Conservation (phyloP, 2,113 vertebrate genomes). For the Chionodraco myersi region DNA sequence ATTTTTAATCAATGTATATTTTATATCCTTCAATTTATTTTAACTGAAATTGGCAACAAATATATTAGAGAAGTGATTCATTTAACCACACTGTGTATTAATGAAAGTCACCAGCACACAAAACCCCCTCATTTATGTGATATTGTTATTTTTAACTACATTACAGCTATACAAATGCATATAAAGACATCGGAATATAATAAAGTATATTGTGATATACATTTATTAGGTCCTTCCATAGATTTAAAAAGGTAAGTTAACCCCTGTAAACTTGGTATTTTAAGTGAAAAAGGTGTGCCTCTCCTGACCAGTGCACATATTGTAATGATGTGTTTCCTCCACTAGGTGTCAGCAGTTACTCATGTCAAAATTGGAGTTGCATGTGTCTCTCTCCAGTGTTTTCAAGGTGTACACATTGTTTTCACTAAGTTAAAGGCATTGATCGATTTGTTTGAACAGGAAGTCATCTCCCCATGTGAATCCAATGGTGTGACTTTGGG, state of each 20-base stretch:
- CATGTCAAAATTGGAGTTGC: not conserved
- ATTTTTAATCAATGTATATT: too few species aligned
- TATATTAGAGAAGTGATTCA: too few species aligned
- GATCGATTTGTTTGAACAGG: constrained; percentile 2
- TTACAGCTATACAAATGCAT: not conserved
- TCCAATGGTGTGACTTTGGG: not conserved
- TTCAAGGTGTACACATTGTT: not conserved
- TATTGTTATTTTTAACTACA: not conserved
- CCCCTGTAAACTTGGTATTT: not conserved
- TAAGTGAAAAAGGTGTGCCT: not conserved
- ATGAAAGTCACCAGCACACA: not conserved
- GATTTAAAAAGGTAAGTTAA: not conserved
- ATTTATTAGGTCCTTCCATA: not conserved
- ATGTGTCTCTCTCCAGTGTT: not conserved
- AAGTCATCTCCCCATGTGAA: not conserved
- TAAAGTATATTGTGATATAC: not conserved
- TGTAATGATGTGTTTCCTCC: not conserved
- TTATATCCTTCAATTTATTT: not conserved
- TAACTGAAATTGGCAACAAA: too few species aligned
- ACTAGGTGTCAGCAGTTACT: constrained; percentile 54
- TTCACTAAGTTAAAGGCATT: not conserved
- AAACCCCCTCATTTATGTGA: not conserved
- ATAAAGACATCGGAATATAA: not conserved
- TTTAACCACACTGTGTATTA: not conserved
- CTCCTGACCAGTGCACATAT: not conserved